phyloP scores from a whole-genome alignment of 2,888 invertebrate genomes.

The Arge pagana region DNA sequence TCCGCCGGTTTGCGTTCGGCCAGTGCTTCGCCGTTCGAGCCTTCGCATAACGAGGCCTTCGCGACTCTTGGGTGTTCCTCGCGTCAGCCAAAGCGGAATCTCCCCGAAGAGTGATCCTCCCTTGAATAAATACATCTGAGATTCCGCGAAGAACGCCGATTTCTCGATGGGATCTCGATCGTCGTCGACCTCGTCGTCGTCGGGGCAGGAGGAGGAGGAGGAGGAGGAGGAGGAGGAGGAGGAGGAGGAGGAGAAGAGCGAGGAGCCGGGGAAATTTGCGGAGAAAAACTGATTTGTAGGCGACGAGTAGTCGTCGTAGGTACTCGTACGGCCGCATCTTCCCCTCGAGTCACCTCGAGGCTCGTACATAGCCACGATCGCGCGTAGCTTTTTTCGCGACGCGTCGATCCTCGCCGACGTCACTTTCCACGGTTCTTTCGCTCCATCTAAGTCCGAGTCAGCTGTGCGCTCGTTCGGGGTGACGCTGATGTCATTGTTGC shows the following conservation, averaged over 20 bases:
- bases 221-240: too few relatives aligned
- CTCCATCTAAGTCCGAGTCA: conserved; percentile 57
- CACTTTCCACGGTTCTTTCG: conserved; percentile 44
- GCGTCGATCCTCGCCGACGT: conserved; percentile 1
- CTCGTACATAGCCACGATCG: background rate
- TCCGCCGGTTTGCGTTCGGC: conserved; percentile 27
- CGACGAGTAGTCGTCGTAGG: too few relatives aligned
- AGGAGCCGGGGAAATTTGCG: conserved; percentile 23
- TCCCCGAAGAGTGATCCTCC: conserved; percentile 38
- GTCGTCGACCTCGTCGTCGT: background rate
- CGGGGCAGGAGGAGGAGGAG: background rate
- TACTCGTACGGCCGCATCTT: too few relatives aligned
- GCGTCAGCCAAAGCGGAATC: conserved; percentile 44
- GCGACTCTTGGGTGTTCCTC: conserved; percentile 46
- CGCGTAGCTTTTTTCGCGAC: background rate
- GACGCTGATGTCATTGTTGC: conserved; percentile 53
- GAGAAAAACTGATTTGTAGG: too few relatives aligned
- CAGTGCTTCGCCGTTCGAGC: background rate
- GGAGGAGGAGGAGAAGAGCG: conserved; percentile 1
- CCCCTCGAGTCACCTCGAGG: too few relatives aligned
- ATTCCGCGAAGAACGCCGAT: background rate
- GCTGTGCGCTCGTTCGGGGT: conserved; percentile 49
- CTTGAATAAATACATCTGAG: conserved; percentile 47
- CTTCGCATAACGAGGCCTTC: conserved; percentile 5
- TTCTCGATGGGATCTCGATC: background rate